Evolutionary conservation across 2,888 invertebrate species (phyloP).

Genomic region (Heliconius aoede): DNA sequence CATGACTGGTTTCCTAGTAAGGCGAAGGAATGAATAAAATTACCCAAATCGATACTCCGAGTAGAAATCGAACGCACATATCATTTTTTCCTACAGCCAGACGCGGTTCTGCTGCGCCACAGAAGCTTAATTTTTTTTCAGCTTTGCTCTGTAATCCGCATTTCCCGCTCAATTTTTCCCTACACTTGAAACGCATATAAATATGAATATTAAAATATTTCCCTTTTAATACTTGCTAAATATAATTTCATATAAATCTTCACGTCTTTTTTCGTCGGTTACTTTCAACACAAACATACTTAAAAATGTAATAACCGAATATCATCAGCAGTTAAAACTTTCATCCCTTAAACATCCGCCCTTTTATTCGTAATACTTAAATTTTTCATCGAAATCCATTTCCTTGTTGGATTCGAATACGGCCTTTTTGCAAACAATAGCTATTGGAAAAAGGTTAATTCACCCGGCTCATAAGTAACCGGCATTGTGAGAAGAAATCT

Average conservation of each 20-base stretch:
- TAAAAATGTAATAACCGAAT: neutral
- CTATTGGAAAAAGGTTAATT: conserved; percentile 43
- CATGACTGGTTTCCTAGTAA: no score
- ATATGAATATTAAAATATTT: no score
- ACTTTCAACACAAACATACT: neutral
- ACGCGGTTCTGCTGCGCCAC: no score
- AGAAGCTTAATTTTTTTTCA: no score
- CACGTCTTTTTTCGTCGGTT: neutral
- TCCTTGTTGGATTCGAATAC: conserved; percentile 16
- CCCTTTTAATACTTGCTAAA: neutral
- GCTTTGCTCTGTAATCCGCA: no score
- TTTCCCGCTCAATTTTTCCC: no score
- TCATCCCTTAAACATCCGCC: neutral
- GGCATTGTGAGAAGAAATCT: conserved; percentile 47
- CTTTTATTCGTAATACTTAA: conserved; percentile 26
- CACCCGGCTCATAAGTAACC: conserved; percentile 42
- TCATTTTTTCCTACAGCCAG: no score
- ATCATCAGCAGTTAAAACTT: conserved; percentile 7
- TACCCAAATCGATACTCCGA: no score
- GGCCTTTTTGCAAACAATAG: conserved; percentile 41
- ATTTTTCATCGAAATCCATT: conserved; percentile 21
- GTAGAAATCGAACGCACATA: no score
- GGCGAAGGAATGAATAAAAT: no score
- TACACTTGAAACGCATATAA: no score
- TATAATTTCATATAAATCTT: neutral